Base-by-base conservation (phyloP, 2,797 vertebrate species). In the Melopsittacus undulatus region DNA sequence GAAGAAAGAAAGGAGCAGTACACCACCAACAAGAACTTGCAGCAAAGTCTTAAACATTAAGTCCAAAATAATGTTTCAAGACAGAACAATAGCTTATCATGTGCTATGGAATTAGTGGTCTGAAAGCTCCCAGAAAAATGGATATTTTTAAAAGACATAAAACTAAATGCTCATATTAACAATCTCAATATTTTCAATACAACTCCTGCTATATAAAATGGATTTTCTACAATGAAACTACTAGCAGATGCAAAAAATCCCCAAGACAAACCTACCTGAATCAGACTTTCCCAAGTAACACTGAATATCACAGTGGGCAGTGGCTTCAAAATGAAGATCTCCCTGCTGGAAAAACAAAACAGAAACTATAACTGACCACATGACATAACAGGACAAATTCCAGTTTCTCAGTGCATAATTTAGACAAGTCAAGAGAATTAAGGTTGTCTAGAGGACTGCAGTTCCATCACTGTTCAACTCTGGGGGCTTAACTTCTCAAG, bases 241-340 rank as follows among this genome's bases (percentile, higher is more conserved):
- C 14, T 1, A 1, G n/a, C 45, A 84, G 67, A 90, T 86, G 45
- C 54, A 22, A 92, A 89, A 91, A 79, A 49, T 42, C 6, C 2
- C 2, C 9, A 46, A 48, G 22, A 54, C 0, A 0, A 80, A 68
- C 97, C 97, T 97, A 99, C 99, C 99, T 98, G 98, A 91, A 96
- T 98, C 98, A 94, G 99, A 98, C 83, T 98, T 98, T 95, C 97
- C 98, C 92, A 99, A 98, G 70, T 98, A 98, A 97, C 99, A 99
- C 61, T 98, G 98, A 89, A 97, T 97, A 94, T 98, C 99, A 97
- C 99, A 99, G 94, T 99, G 98, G 80, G 95, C 98, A 84, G 98
- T 95, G 0, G 96, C 97, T 97, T 99, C 98, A 97, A 99, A 99
- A 91, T 97, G 94, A 92, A 98, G 96, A 49, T 98, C 98, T 88